A percentile compares a stretch with the other conserved stretches of the same genome.
phyloP scores from a whole-genome alignment of 2,888 invertebrate species.

The Mesopsocus fuscifrons region DNA sequence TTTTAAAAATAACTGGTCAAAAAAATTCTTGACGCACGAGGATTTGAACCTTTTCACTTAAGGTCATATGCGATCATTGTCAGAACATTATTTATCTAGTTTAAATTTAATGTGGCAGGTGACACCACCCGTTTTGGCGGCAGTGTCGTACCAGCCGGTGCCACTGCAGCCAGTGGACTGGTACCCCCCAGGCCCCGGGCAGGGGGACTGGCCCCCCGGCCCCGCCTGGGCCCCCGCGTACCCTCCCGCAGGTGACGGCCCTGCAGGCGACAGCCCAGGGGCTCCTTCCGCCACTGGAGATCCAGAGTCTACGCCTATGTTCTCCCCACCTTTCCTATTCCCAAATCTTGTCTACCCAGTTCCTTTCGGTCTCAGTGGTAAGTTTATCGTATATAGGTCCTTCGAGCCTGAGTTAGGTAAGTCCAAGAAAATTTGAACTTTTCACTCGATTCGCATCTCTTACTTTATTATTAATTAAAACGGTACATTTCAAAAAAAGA shows the following conservation, averaged over 20 bases:
- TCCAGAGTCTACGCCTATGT: slow-evolving; percentile 2
- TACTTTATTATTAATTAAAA: too few species aligned
- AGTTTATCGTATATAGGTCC: too few species aligned
- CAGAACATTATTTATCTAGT: too few species aligned
- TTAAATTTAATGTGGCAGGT: too few species aligned
- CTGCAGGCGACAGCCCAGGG: slow-evolving; percentile 20
- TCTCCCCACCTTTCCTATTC: neutral
- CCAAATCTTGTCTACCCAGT: neutral
- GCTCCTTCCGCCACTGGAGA: too few species aligned
- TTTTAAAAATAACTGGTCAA: neutral
- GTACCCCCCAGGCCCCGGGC: slow-evolving; percentile 24
- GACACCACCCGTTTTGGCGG: slow-evolving; percentile 21
- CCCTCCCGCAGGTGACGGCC: slow-evolving; percentile 19
- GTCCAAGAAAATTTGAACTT: too few species aligned
- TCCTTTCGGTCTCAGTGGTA: too few species aligned
- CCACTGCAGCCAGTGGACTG: slow-evolving; percentile 29
- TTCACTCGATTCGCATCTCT: too few species aligned
- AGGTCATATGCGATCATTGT: too few species aligned
- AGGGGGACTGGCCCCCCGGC: slow-evolving; percentile 21
- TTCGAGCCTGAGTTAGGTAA: too few species aligned
- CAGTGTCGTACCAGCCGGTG: slow-evolving; percentile 27
- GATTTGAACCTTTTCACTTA: neutral
- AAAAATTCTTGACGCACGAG: neutral
- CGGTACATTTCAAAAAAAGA: too few species aligned
- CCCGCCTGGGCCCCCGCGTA: slow-evolving; percentile 21